These are phyloP conservation scores for Xanthorhoe designata DNA, from an alignment of 2,888 invertebrate genomes.

Conservation along the genomic window DNA sequence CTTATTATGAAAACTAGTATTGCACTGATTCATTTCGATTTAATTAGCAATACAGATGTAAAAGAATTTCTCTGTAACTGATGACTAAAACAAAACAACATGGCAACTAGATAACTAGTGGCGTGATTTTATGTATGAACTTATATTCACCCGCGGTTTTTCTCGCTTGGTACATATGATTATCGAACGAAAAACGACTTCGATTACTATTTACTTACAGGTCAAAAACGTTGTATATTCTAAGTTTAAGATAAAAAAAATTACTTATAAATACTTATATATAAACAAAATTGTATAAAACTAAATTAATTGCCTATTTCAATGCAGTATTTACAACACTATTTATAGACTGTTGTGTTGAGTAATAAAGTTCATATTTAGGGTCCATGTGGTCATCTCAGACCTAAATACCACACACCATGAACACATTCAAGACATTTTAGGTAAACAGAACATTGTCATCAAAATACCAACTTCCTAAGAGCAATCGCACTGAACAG, in stretches of 20 bases:
- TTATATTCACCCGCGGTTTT: too few relatives aligned
- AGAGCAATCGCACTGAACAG: conserved; percentile 29
- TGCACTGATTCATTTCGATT: not conserved
- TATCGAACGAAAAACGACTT: too few relatives aligned
- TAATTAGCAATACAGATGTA: not conserved
- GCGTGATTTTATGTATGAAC: too few relatives aligned
- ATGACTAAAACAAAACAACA: conserved; percentile 40
- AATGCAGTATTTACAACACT: too few relatives aligned
- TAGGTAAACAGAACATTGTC: conserved; percentile 22
- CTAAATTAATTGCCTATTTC: too few relatives aligned
- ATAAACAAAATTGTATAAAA: too few relatives aligned
- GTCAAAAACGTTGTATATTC: too few relatives aligned
- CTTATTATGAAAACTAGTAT: not conserved
- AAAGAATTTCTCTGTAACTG: conserved; percentile 35
- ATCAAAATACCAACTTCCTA: conserved; percentile 36
- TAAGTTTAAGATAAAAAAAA: too few relatives aligned
- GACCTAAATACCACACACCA: conserved; percentile 17
- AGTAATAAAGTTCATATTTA: not conserved
- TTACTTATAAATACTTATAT: too few relatives aligned
- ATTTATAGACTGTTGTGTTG: not conserved
- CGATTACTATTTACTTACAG: too few relatives aligned
- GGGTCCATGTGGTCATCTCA: conserved; percentile 5
- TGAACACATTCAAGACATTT: conserved; percentile 19
- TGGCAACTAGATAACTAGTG: not conserved
- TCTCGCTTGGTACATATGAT: too few relatives aligned